phyloP scores from a whole-genome alignment of 2,113 vertebrate genomes.

The Mus pahari region DNA sequence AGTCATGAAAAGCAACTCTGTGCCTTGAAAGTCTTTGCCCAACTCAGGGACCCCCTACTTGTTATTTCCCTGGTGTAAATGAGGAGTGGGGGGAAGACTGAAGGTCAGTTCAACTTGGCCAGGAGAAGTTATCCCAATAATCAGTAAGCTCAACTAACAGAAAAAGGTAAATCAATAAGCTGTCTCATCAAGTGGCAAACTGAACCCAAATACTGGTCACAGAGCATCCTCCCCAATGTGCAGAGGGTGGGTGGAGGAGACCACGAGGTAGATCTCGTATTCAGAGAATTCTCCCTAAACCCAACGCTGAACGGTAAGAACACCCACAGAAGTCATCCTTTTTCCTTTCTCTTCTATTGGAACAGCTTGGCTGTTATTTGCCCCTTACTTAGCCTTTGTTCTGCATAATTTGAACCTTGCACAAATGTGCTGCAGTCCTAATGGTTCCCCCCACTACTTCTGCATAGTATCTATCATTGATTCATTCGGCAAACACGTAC shows the following conservation, averaged over 20 bases:
- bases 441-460: neutral
- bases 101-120: conserved; percentile 58
- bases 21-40: neutral
- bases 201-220: neutral
- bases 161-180: conserved; percentile 5
- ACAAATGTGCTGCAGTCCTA: neutral
- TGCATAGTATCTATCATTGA: neutral
- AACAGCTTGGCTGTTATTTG: neutral
- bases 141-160: neutral
- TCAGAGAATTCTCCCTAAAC: neutral
- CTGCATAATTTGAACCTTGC: neutral
- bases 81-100: conserved; percentile 37
- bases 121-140: conserved; percentile 45
- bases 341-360: neutral
- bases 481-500: neutral
- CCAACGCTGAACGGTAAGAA: neutral
- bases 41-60: neutral
- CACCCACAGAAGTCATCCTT: neutral
- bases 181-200: neutral
- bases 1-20: neutral
- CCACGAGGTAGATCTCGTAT: neutral
- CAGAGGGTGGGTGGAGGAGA: neutral
- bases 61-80: neutral
- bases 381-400: neutral
- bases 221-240: neutral